Conservation (phyloP, 2,797 vertebrate species). For the Macropodus opercularis region DNA sequence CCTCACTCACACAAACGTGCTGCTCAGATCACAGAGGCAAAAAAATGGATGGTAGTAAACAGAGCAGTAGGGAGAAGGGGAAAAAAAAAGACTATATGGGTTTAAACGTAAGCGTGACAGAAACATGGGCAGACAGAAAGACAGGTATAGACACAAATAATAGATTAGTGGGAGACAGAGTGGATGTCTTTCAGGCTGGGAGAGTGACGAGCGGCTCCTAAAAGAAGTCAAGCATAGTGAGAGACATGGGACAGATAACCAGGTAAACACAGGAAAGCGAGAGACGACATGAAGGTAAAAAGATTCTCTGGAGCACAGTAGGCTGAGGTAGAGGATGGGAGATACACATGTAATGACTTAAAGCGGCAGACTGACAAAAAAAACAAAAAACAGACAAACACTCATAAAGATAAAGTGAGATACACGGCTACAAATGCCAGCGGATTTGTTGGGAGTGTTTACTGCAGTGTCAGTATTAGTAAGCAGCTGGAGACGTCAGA, state of each 20-base stretch:
- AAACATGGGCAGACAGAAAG: slow-evolving; percentile 21
- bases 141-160: slow-evolving; percentile 47
- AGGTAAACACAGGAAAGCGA: slow-evolving; percentile 36
- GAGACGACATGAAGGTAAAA: slow-evolving; percentile 11
- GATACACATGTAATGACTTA: slow-evolving; percentile 28
- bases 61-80: slow-evolving; percentile 16
- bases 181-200: slow-evolving; percentile 41
- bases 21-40: neutral
- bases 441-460: slow-evolving; percentile 42
- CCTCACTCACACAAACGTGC: slow-evolving; percentile 9
- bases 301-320: slow-evolving; percentile 22
- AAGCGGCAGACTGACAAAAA: slow-evolving; percentile 22
- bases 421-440: slow-evolving; percentile 31
- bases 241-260: slow-evolving; percentile 55
- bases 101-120: slow-evolving; percentile 42
- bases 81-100: slow-evolving; percentile 16
- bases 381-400: slow-evolving; percentile 25
- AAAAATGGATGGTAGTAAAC: slow-evolving; percentile 32
- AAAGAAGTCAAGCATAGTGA: slow-evolving; percentile 39
- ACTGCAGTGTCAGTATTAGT: slow-evolving; percentile 26
- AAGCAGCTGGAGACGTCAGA: slow-evolving; percentile 27
- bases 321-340: slow-evolving; percentile 3
- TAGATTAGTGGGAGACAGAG: slow-evolving; percentile 56
- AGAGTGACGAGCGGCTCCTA: slow-evolving; percentile 46
- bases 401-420: slow-evolving; percentile 32